Evolutionary conservation across 2,113 vertebrate species (phyloP), one percentile per base, ranked within the genome.

Genomic region (Numenius arquata): DNA sequence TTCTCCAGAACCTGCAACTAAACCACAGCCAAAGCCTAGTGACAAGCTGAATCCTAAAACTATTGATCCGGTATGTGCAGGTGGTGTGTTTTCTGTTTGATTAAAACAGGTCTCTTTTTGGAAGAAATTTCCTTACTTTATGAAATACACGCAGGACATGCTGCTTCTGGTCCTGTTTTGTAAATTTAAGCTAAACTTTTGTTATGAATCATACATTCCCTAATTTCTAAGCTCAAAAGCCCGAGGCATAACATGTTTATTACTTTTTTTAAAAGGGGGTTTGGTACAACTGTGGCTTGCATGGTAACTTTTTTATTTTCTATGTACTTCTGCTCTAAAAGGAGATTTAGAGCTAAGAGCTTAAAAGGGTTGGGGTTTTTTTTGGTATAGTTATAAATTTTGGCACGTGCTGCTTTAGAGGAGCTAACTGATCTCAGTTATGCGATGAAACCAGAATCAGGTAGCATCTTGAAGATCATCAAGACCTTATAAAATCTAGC

Each of bases 41-140:
- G 98, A 98, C 94, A 98, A 97, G 78, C 97, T 99, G 34, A 99
- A 98, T 92, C 98, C 98, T 66, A 98, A 98, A 97, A 98, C 98
- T n/a, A 98, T 98, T 92, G 98, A 99, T 95, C 98, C 98, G 0
- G 98, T 99, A 95, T 50, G 98, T 97, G 55, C 20, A 56, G 23
- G 23, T 30, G 53, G 6, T 81, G 23, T 3, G 21, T 26, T 55
- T 82, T 85, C 66, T 56, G 8, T 53, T 68, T n/a, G 14, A 45
- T 79, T 74, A n/a, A 85, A 82, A 76, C 5, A 13, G 17, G 29
- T 62, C 16, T 71, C 32, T 55, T 30, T 14, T 52, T 88, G 50
- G 75, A 90, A 94, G n/a, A 87, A 27, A 25, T 15, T 34, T 80
- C 14, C 20, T 76, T 82, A 23, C 13, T 76, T 75, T 40, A 62